phyloP scores from a whole-genome alignment of 1,140 invertebrate genomes.

The Chelonus insularis region DNA sequence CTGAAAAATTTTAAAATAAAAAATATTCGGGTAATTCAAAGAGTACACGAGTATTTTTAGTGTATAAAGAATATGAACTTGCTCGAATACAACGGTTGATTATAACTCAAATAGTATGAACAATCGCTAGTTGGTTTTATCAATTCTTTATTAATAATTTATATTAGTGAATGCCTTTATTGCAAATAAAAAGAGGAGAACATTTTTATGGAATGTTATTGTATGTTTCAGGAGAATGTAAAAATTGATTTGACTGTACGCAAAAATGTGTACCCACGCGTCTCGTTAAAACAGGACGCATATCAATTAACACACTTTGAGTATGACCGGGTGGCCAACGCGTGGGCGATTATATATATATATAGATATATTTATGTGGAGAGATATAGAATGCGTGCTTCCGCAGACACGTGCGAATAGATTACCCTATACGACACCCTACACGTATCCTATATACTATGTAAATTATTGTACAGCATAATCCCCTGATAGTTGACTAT shows the following conservation, averaged over 20 bases:
- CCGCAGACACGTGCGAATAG: conserved; percentile 26
- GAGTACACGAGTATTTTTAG: no score
- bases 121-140: no score
- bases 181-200: no score
- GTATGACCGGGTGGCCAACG: conserved; percentile 13
- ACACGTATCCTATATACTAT: no score
- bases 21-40: no score
- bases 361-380: not conserved
- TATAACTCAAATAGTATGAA: no score
- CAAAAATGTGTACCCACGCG: conserved; percentile 11
- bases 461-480: not conserved
- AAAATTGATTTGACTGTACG: conserved; percentile 6
- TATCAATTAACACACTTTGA: conserved; percentile 23
- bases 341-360: not conserved
- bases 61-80: no score
- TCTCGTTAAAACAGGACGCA: conserved; percentile 12
- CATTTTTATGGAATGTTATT: conserved; percentile 1
- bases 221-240: not conserved
- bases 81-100: no score
- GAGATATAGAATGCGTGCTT: conserved; percentile 25
- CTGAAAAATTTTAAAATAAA: no score
- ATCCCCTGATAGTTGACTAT: not conserved
- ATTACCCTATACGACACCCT: conserved; percentile 20
- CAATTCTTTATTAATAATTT: no score
- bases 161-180: no score